Base-by-base conservation (phyloP, 2,797 vertebrate genomes). In the Lagodon rhomboides region DNA sequence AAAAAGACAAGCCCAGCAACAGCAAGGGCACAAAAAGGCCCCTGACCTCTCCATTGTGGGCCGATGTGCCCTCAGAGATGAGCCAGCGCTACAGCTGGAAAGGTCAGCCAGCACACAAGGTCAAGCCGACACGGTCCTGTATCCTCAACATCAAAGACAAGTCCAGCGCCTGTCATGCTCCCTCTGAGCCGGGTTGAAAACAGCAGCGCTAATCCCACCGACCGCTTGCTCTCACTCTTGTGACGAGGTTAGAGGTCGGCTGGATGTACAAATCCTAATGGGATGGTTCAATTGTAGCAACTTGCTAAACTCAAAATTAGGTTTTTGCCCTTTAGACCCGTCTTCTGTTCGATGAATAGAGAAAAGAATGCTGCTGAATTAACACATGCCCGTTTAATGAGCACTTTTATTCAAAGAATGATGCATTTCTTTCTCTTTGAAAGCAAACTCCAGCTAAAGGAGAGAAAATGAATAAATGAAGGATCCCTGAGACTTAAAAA, bases 71-170 rank as follows among this genome's bases (percentile, higher is more conserved):
- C 77, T 82, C 58, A 54, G 85, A 89, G 89, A 91, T 88, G 90
- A 92, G 82, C 59, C 62, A 60, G 51, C 55, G 34, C 85, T 85
- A 86, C 93, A 93, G 84, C 91, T 92, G 92, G 79, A 89, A 62
- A 80, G 91, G 90, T 91, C 92, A 87, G 82, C 78, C 51, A 80
- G 85, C 80, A 70, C 81, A 83, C 92, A 94, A 92, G 93, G 94
- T 94, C 93, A 92, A 85, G 81, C 89, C 68, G 73, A 84, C 75
- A 73, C 18, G 38, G 77, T 83, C 88, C 87, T 38, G 75, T 79
- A 62, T 68, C 75, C 73, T 83, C 87, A 86, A 92, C 91, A 91
- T 95, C 93, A 95, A 94, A 95, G 91, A 77, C 89, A 90, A 89
- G 89, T 91, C 89, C 91, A 91, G 87, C 49, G 60, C 73, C 79